Percentiles rank a stretch among this genome's conserved stretches.
Evolutionary conservation across 2,113 vertebrate species (phyloP).

Genomic region (Tupaia tana): DNA sequence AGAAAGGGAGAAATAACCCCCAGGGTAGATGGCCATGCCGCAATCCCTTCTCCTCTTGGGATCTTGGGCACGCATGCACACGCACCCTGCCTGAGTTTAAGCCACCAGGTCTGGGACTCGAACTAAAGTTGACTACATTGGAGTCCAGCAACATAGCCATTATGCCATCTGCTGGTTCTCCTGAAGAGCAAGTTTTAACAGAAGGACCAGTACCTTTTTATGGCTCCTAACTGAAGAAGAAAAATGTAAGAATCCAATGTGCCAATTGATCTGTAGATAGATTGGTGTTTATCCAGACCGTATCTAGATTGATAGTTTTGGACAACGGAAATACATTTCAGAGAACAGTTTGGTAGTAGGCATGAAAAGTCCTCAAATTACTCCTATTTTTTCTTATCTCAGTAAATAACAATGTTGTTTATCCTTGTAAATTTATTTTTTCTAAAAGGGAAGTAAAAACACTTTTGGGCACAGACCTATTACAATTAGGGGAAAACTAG

Average conservation of each 20-base stretch:
- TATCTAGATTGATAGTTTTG: background rate
- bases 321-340: background rate
- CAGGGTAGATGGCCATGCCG: too few relatives aligned
- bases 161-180: too few relatives aligned
- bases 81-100: too few relatives aligned
- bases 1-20: too few relatives aligned
- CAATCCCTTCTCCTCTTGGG: too few relatives aligned
- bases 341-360: background rate
- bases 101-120: too few relatives aligned
- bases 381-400: background rate
- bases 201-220: background rate
- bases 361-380: constrained; percentile 5
- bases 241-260: background rate
- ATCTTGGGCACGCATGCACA: too few relatives aligned
- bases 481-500: background rate
- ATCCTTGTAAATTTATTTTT: background rate
- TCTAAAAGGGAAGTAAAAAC: background rate
- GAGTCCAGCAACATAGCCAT: too few relatives aligned
- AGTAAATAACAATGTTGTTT: background rate
- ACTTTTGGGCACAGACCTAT: background rate
- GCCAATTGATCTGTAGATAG: background rate
- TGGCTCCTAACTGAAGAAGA: background rate
- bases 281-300: background rate
- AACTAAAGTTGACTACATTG: too few relatives aligned
- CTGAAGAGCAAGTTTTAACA: background rate